A percentile compares a stretch with the other conserved stretches of the same genome.
Evolutionary conservation across 2,888 invertebrate genomes (phyloP).

Genomic region (Metacarcinus magister): DNA sequence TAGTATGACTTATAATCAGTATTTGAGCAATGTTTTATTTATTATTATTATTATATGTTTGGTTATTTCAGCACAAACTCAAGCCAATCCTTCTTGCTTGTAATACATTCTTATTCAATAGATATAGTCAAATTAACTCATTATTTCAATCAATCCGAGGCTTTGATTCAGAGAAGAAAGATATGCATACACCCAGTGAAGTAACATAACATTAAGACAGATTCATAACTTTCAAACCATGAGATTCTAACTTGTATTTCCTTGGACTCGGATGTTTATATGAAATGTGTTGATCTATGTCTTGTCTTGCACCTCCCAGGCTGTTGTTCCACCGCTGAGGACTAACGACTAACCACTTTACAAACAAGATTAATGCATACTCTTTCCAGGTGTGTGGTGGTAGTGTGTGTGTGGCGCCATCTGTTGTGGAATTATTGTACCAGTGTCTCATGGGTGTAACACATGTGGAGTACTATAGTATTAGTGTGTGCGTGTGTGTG

Average conservation of each 20-base stretch:
- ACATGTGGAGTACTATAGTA: neutral
- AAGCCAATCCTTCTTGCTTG: too few relatives aligned
- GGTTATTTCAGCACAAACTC: too few relatives aligned
- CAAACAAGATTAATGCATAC: neutral
- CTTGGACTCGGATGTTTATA: neutral
- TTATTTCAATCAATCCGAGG: too few relatives aligned
- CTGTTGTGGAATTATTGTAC: neutral
- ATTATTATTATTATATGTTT: too few relatives aligned
- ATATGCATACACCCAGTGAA: neutral
- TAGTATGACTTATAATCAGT: too few relatives aligned
- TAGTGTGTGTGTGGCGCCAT: neutral
- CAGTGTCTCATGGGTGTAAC: neutral
- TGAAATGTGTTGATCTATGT: neutral
- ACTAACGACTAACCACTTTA: neutral
- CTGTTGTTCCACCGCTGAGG: neutral
- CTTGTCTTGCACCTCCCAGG: neutral
- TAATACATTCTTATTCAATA: too few relatives aligned
- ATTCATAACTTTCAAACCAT: neutral
- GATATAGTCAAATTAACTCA: too few relatives aligned
- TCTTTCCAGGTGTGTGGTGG: neutral
- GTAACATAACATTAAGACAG: neutral
- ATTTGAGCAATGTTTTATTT: too few relatives aligned
- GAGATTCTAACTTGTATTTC: neutral
- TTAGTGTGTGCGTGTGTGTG: neutral
- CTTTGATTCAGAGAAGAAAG: too few relatives aligned